Percentiles rank a stretch among this genome's conserved stretches.
Evolutionary conservation across 2,888 invertebrate species (phyloP).

Genomic region (Philereme transversata): DNA sequence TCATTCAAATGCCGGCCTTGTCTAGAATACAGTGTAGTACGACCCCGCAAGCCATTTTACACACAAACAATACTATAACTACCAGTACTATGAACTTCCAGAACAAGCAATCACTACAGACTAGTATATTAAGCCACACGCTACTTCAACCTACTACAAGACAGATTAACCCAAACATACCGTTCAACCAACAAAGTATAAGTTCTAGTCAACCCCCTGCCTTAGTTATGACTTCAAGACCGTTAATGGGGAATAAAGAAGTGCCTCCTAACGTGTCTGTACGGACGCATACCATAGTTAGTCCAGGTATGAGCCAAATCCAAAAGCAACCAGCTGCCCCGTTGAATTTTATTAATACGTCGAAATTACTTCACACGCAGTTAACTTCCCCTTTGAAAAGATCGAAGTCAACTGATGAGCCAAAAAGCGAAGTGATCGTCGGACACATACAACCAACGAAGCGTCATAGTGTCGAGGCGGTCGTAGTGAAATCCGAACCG

Average conservation of each 20-base stretch:
- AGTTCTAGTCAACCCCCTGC: constrained; percentile 81
- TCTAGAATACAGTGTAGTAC: constrained; percentile 73
- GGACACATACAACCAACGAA: constrained; percentile 80
- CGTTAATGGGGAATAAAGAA: constrained; percentile 70
- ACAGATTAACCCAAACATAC: constrained; percentile 67
- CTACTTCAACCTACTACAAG: constrained; percentile 72
- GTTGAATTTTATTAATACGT: constrained; percentile 77
- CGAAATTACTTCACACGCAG: constrained; percentile 84
- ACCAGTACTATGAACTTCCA: constrained; percentile 65
- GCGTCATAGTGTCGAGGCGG: constrained; percentile 80
- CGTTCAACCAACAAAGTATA: constrained; percentile 73
- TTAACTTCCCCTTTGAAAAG: constrained; percentile 82
- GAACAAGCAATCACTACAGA: constrained; percentile 68
- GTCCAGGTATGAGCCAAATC: constrained; percentile 69
- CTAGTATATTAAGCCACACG: constrained; percentile 78
- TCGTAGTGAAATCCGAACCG: constrained; percentile 79
- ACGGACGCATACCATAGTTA: constrained; percentile 73
- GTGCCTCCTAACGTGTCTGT: constrained; percentile 75
- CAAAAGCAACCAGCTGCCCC: constrained; percentile 65
- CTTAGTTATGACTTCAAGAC: constrained; percentile 77
- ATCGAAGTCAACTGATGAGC: constrained; percentile 83
- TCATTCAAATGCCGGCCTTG: constrained; percentile 79
- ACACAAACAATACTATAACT: constrained; percentile 68
- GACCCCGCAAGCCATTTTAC: constrained; percentile 62
- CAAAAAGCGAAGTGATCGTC: constrained; percentile 77